Evolutionary conservation across 2,888 invertebrate genomes (phyloP), one percentile per base, ranked within the genome.

Genomic region (Crepidodera aurea): DNA sequence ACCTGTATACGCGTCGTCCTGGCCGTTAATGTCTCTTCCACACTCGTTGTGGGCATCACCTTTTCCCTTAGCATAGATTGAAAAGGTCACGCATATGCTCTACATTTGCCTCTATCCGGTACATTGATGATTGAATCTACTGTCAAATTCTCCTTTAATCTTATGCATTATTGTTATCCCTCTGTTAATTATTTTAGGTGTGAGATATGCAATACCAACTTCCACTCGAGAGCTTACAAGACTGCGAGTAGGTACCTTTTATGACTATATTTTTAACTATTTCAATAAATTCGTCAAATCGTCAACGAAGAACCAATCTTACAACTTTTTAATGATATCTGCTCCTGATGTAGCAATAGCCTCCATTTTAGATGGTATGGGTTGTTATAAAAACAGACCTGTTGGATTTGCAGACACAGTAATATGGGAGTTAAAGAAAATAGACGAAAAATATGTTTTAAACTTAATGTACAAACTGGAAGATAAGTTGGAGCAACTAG

Each of bases 311-410:
- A 22, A 16, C 1, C 10, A 10, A 19, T 7, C 18, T 2, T 81
- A 86, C 15, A 88, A 87, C 63, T 65, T 92, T 37, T 85, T 86
- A 74, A 82, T 92, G 50, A 91, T 90, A 71, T 90, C 91, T 70
- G 91, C 83, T 0, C 93, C 94, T 73, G 93, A 94, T 75, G 84
- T 88, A 1, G 93, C 90, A 0, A 78, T 94, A 10, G 88, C 88
- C 0, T 88, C 84, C 70, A 70, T 93, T 37, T 82, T 93, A 1
- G 88, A 88, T 76, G 84, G 88, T 0, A 78, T 94, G 4, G 85
- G 85, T 13, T 64, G 92, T 22, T 93, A 84, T 69, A 84, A 89
- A 5, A 37, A 56, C 3, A 50, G 32, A n/a, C 56, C 63, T 7
- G 60, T 64, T 1, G 57, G 60, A 29, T 67, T 60, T 56, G 58